These are phyloP conservation scores for Bombus superbus DNA, from an alignment of 1,140 invertebrate genomes.

Conservation along the genomic window DNA sequence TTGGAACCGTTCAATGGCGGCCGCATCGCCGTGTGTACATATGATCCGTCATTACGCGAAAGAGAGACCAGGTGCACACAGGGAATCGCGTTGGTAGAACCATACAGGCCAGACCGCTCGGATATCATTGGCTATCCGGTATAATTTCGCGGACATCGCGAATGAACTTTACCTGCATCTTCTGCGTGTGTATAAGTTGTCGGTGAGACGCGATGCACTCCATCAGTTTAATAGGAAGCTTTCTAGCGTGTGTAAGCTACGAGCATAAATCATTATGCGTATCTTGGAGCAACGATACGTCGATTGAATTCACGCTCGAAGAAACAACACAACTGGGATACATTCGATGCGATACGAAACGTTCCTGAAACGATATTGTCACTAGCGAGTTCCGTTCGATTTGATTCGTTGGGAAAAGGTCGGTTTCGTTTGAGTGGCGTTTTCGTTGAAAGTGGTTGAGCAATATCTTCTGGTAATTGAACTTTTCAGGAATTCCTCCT, in stretches of 20 bases:
- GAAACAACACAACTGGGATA: too few relatives aligned
- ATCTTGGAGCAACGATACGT: not conserved
- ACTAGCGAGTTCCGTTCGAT: not conserved
- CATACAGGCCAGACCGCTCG: not conserved
- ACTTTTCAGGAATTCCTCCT: not conserved
- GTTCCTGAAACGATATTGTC: not conserved
- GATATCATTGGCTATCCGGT: conserved; percentile 12
- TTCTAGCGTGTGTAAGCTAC: not conserved
- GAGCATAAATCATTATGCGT: not conserved
- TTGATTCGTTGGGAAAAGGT: not conserved
- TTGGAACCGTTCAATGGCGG: not conserved
- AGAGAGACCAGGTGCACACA: not conserved
- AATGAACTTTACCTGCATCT: conserved; percentile 24
- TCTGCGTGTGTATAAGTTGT: conserved; percentile 12
- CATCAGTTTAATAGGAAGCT: conserved; percentile 50
- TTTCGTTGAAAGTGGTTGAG: not conserved
- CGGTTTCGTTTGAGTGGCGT: not conserved
- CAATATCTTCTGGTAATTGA: conserved; percentile 9
- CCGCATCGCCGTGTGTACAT: not conserved
- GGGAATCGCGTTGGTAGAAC: not conserved
- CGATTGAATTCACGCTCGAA: not conserved
- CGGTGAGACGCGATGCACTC: conserved; percentile 32
- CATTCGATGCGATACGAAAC: not conserved
- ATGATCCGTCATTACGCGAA: conserved; percentile 1
- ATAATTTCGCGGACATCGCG: conserved; percentile 39